Evolutionary conservation across 2,888 invertebrate species (phyloP), one percentile per base, ranked within the genome.

Genomic region (Nowickia ferox): DNA sequence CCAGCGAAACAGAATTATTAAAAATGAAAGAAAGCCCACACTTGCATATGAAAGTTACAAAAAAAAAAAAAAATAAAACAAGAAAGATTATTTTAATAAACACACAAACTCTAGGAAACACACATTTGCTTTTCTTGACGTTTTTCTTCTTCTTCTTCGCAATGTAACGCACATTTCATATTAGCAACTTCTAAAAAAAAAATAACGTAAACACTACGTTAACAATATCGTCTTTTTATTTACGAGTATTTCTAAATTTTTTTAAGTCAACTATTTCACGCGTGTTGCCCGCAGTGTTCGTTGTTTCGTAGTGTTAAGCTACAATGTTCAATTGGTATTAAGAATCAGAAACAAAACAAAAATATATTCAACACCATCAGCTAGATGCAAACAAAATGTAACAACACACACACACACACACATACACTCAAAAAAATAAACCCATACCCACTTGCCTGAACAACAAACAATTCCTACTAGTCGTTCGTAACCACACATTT

Each of bases 241-340:
- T 57, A 30, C 15, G 19, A 19, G 17, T 17, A 17, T 53, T 10
- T 19, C 0, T 11, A 22, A 22, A 38, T 51, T 46, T 55, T 55
- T 40, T n/a, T n/a, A 17, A 17, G n/a, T 19, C n/a, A 61, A 55
- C 19, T 46, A 61, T 30, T 75, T 57, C 4, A 72, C 53, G 59
- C 53, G 65, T 72, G 38, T 66, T 79, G 53, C 65, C 79, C 79
- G 72, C 71, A 76, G 30, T 71, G 30, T 61, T 63, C 61, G 55
- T 48, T 66, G 57, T 48, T 30, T 80, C 66, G 84, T 84, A 77
- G 81, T 82, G 78, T 86, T 80, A 55, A 83, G 86, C 83, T 86
- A 76, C 86, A 83, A 66, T 68, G 86, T 83, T 83, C 75, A 80
- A 80, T 86, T 86, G 86, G 79, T 86, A 86, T 86, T 86, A 83